Evolutionary conservation across 2,113 vertebrate genomes (phyloP).

Genomic region (Ancistrus triradiatus): DNA sequence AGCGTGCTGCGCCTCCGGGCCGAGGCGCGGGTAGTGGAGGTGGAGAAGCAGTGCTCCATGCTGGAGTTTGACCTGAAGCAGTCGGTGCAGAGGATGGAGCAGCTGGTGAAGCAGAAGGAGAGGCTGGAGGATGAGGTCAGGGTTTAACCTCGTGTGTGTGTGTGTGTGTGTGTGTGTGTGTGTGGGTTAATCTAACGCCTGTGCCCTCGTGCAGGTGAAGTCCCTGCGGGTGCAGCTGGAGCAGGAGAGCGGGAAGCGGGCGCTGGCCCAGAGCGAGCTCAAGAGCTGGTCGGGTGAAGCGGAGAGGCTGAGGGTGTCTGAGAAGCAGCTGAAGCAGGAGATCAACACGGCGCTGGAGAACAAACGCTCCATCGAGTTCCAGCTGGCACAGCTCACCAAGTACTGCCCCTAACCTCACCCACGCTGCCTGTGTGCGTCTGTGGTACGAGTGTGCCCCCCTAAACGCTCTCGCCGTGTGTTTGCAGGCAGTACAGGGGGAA

Average conservation of each 20-base stretch:
- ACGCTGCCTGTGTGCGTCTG: not conserved
- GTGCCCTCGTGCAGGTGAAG: slow-evolving; percentile 73
- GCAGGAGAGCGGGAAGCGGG: slow-evolving; percentile 84
- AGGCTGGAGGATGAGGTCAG: slow-evolving; percentile 91
- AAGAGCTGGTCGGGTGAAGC: slow-evolving; percentile 84
- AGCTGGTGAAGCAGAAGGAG: slow-evolving; percentile 91
- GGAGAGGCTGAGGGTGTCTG: slow-evolving; percentile 85
- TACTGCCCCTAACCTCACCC: slow-evolving; percentile 59
- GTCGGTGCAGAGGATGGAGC: slow-evolving; percentile 93
- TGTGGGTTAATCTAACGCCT: no score
- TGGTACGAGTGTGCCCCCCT: not conserved
- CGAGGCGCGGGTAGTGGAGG: slow-evolving; percentile 88
- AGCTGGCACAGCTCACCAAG: slow-evolving; percentile 94
- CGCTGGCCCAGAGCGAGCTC: slow-evolving; percentile 81
- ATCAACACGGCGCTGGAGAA: slow-evolving; percentile 87
- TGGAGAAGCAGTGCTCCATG: slow-evolving; percentile 97
- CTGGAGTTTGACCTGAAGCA: slow-evolving; percentile 96
- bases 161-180: slow-evolving; percentile 2
- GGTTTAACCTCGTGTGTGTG: not conserved
- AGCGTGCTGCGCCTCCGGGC: slow-evolving; percentile 83
- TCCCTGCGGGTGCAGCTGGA: slow-evolving; percentile 81
- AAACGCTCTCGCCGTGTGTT: not conserved
- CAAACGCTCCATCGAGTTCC: slow-evolving; percentile 92
- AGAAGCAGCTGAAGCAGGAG: slow-evolving; percentile 98
- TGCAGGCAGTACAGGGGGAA: slow-evolving; percentile 95